Conservation (phyloP, 2,797 vertebrate genomes). For the Cryptoblepharus egeriae region DNA sequence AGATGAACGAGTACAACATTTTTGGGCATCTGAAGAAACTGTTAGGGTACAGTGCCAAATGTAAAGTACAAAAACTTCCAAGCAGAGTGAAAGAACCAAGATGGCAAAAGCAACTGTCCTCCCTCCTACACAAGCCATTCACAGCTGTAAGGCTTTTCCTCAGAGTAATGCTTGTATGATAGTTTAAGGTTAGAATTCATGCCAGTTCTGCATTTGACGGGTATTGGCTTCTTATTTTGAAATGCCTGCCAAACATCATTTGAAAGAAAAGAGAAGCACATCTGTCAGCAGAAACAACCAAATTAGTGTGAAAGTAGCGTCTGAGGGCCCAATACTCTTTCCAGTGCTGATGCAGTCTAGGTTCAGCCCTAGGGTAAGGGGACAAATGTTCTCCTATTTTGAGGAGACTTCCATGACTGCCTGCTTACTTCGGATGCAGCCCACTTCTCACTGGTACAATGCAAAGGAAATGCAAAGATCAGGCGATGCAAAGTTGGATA, state of each 20-base stretch:
- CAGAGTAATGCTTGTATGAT: not conserved
- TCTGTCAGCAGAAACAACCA: constrained; percentile 26
- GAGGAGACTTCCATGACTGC: too few relatives aligned
- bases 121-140: not conserved
- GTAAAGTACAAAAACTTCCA: not conserved
- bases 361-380: too few relatives aligned
- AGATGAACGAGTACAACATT: constrained; percentile 10
- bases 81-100: not conserved
- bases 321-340: not conserved
- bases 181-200: constrained; percentile 14
- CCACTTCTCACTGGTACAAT: too few relatives aligned
- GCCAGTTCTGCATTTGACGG: constrained; percentile 18
- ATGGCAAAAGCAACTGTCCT: not conserved
- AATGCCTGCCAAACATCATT: constrained; percentile 20
- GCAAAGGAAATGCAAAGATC: too few relatives aligned
- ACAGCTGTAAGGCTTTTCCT: constrained; percentile 2
- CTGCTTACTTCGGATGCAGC: too few relatives aligned
- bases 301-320: constrained; percentile 10
- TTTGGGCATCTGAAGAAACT: constrained; percentile 9
- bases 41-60: not conserved
- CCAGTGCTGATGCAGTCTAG: too few relatives aligned
- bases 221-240: constrained; percentile 26
- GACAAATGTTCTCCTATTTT: too few relatives aligned
- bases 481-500: too few relatives aligned
- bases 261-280: constrained; percentile 1